These are phyloP conservation scores for Epinotia nisella DNA, from an alignment of 2,888 invertebrate genomes.

Conservation along the genomic window DNA sequence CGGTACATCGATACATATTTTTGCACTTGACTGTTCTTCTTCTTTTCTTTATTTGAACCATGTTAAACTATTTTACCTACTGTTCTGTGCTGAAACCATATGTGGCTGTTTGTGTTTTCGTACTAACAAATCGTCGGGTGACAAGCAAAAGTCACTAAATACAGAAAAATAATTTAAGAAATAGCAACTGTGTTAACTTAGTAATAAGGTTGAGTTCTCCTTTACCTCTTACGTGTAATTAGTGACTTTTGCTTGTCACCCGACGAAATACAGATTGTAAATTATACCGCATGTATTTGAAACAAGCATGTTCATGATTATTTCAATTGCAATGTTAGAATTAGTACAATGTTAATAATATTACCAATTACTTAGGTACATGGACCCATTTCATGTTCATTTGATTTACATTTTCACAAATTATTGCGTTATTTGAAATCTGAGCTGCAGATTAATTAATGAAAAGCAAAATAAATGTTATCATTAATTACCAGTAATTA, in stretches of 20 bases:
- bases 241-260: no score
- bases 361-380: background rate
- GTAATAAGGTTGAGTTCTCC: no score
- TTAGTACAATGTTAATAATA: background rate
- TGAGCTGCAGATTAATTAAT: background rate
- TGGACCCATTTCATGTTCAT: background rate
- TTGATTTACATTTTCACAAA: background rate
- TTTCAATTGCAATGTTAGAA: background rate
- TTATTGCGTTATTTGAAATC: background rate
- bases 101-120: background rate
- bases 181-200: no score
- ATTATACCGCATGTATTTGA: background rate
- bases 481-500: background rate
- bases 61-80: no score
- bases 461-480: background rate
- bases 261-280: background rate
- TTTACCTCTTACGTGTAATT: no score
- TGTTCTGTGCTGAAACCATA: no score
- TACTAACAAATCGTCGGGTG: no score
- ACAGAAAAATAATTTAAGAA: no score
- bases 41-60: no score
- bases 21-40: no score
- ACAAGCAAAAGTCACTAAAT: no score
- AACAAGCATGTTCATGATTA: background rate
- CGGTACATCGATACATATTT: no score